These are phyloP conservation scores for Brachionus rubens DNA, from an alignment of 1,140 invertebrate species.

Conservation along the genomic window DNA sequence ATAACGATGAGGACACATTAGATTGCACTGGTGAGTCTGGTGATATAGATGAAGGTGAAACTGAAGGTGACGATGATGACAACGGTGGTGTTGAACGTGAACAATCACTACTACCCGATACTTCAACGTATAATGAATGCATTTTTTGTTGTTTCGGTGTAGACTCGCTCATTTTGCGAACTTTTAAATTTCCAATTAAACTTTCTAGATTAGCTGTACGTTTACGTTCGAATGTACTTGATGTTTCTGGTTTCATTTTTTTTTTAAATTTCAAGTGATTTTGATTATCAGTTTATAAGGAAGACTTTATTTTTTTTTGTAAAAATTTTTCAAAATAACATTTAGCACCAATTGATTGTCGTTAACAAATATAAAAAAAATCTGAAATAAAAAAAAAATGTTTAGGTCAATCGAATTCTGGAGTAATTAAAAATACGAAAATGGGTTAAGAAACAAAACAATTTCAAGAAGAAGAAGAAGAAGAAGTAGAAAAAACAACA, in stretches of 20 bases:
- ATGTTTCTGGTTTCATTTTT: slow-evolving; percentile 18
- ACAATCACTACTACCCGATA: slow-evolving; percentile 21
- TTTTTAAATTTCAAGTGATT: too few relatives aligned
- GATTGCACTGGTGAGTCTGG: slow-evolving; percentile 12
- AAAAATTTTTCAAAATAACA: not conserved
- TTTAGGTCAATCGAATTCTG: not conserved
- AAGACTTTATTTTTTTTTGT: slow-evolving; percentile 6
- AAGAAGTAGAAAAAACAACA: slow-evolving; percentile 13
- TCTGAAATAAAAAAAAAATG: not conserved
- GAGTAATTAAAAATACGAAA: not conserved
- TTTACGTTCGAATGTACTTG: slow-evolving; percentile 29
- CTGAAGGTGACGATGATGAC: slow-evolving; percentile 13
- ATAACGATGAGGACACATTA: slow-evolving; percentile 1
- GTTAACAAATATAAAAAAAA: not conserved
- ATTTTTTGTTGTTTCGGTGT: slow-evolving; percentile 2
- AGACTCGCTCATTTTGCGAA: slow-evolving; percentile 29
- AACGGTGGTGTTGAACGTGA: slow-evolving; percentile 12
- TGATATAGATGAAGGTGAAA: slow-evolving; percentile 7
- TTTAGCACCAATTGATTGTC: slow-evolving; percentile 25
- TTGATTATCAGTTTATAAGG: not conserved
- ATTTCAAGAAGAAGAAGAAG: not conserved
- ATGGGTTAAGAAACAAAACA: not conserved
- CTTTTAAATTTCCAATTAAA: slow-evolving; percentile 44
- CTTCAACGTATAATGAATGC: slow-evolving; percentile 22
- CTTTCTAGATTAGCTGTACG: slow-evolving; percentile 42